Base-by-base conservation (phyloP, 2,797 vertebrate genomes). In the Lepidocolaptes lacrymiger region DNA sequence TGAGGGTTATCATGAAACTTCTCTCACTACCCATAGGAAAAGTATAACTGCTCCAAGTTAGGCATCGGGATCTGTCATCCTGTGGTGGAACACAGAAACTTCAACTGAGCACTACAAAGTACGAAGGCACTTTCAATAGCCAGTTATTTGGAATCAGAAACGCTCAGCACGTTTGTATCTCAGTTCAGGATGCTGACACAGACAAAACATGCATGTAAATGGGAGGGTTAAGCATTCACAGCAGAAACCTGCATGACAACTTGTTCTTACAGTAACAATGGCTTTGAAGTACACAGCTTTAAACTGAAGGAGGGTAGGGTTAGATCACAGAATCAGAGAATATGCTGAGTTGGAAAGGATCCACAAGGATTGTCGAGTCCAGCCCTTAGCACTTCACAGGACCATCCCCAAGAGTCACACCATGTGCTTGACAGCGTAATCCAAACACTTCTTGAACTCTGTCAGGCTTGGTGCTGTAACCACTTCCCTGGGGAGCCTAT, bases 161-260 rank as follows among this genome's bases (percentile, higher is more conserved):
- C 5, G 36, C 37, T 58, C 61, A 62, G 52, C 43, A 73, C 12
- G 44, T 61, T 52, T 48, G 6, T 7, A 37, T 28, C n/a, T 75
- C 72, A 69, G 61, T 54, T 76, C 46, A 82, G 24, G 21, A 89
- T 76, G 34, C 26, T 48, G 17, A 75, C 54, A 49, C 20, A 83
- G 4, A 82, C 17, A 64, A 76, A 83, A 76, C 9, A 39, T 0
- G 0, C 14, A 56, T 1, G 8, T 18, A 75, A 64, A 61, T 10
- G 9, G 14, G 20, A 28, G 18, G 21, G 27, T 41, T 41, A 66
- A 77, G 32, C 56, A 48, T 12, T n/a, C 32, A 59, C 13, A 68
- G 39, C 7, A 72, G 39, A 41, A 82, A 79, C 74, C 18, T 6
- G 9, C 27, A 7, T 44, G 58, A 51, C 46, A 66, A 48, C 34